Base-by-base conservation (phyloP, 2,113 vertebrate species). In the Pelecanoides urinatrix region DNA sequence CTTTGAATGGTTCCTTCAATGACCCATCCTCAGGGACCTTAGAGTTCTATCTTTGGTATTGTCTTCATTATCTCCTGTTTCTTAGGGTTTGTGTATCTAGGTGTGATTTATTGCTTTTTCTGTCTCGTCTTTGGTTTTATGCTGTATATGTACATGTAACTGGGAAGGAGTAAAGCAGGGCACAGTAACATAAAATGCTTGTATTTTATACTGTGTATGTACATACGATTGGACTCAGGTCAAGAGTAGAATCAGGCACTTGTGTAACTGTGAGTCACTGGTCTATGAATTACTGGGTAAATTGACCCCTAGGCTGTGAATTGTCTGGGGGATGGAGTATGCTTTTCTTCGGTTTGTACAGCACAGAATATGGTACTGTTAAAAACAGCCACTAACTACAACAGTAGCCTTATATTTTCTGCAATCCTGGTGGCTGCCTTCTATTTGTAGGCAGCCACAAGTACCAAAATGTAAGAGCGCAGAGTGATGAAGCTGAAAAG, bases 51-150 rank as follows among this genome's bases (percentile, higher is more conserved):
- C 71, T 71, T 92, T 61, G 36, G 2, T 40, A 3, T 49, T 86
- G 53, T 68, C 63, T 65, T 83, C 30, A 11, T 52, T 86, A 10
- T 30, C 62, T 94, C 5, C 38, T 72, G 9, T 55, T 72, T 67
- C 42, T 75, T 52, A 42, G 32, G 47, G 11, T 56, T 86, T 34
- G 13, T 68, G 34, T 86, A 65, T 55, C 23, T 76, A 20, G 66
- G 34, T 59, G 58, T 88, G 82, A 63, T 88, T 81, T 90, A 74
- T 47, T 88, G 71, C 26, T 59, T 88, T 88, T 88, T 44, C 56
- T 91, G 38, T 63, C 52, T 79, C 44, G 19, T 55, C 15, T 10
- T 65, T 56, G 21, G n/a, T 89, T 89, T 83, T 83, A 56, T 70
- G 42, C 36, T 76, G 59, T n/a, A n/a, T n/a, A n/a, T n/a, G n/a